These are phyloP conservation scores for Hipparchia semele DNA, from an alignment of 2,888 invertebrate genomes.

Conservation along the genomic window DNA sequence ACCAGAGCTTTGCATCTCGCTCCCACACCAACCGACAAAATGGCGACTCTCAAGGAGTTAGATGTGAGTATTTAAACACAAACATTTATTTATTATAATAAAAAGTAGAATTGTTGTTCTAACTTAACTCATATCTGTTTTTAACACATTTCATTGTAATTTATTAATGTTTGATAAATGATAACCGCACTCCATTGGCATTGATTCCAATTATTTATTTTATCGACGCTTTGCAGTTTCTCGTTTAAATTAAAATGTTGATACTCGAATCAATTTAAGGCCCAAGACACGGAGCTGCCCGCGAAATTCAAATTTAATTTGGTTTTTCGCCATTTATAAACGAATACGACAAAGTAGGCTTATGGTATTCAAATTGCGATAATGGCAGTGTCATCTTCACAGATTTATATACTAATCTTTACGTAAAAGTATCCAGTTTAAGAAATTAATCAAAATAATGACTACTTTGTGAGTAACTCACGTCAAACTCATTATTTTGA, in stretches of 20 bases:
- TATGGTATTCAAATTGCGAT: no score
- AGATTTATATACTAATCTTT: no score
- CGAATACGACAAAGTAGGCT: no score
- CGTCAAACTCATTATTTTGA: no score
- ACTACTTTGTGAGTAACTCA: no score
- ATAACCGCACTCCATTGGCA: not conserved
- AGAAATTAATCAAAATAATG: no score
- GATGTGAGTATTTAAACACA: constrained; percentile 60
- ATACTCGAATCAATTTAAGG: not conserved
- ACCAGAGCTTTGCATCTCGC: constrained; percentile 87
- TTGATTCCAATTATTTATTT: not conserved
- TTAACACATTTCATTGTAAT: not conserved
- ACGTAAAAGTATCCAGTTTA: no score
- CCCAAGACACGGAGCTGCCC: no score
- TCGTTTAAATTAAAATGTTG: not conserved
- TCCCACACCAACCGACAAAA: constrained; percentile 70
- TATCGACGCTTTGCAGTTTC: not conserved
- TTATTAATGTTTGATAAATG: not conserved
- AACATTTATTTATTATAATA: not conserved
- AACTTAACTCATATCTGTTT: not conserved
- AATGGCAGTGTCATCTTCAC: no score
- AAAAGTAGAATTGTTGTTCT: not conserved
- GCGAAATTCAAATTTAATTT: no score
- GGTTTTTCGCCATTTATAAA: no score
- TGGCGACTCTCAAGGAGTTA: constrained; percentile 70